Base-by-base conservation (phyloP, 2,888 invertebrate genomes). In the Mimas tiliae region DNA sequence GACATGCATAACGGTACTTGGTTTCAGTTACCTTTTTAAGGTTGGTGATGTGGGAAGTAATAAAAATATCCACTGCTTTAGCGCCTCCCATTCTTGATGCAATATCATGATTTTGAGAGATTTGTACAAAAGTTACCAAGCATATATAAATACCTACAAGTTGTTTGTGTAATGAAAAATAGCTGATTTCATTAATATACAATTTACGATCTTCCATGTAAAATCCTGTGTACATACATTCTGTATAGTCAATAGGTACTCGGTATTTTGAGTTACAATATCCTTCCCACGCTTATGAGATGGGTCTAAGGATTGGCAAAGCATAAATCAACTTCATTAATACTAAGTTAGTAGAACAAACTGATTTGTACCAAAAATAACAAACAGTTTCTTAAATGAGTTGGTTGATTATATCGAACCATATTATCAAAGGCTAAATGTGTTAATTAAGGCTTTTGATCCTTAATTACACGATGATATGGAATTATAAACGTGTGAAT, bases 281-380 rank as follows among this genome's bases (percentile, higher is more conserved):
- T 14, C 2, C 14, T 27, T 33, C 52, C 52, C 14, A 52, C 12
- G 14, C 27, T 14, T 27, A 14, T 33, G 6, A 27, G 9, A 1
- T 52, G 21, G 52, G 1, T 9, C 21, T 8, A 11, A 3, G 14
- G 27, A 14, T 52, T 33, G 52, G 27, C 14, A 52, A 52, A 52
- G 27, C 52, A 52, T 27, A 52, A 52, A 52, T 52, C 52, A 52
- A 52, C 52, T 33, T 27, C 14, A 52, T 52, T 52, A 52, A 50
- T 33, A 52, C 52, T 27, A 12, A 14, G 52, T 50, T 50, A 3
- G 14, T 11, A 16, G 16, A 16, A 16, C 33, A 38, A 55, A 55
- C 33, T 38, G 16, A 9, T 55, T 34, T n/a, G 55, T 8, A 55
- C 9, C 38, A 9, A 16, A 55, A 55, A 38, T 34, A 27, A 34